Base-by-base conservation (phyloP, 1,140 invertebrate genomes). In the Teleogryllus occipitalis region DNA sequence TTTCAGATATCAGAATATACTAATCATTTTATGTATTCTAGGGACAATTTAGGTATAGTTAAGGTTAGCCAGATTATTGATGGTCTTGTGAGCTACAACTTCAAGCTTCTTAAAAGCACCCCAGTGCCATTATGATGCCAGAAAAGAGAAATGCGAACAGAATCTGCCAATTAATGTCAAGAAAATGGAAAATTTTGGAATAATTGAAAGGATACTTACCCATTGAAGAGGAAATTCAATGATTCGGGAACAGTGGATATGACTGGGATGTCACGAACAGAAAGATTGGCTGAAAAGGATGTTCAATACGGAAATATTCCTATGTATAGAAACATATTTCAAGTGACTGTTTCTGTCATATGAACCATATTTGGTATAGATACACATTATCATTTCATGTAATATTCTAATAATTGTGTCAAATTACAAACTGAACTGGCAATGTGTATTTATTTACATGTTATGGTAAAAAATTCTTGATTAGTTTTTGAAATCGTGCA, bases 101-200 rank as follows among this genome's bases (percentile, higher is more conserved):
- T 76, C 7, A 7, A 7, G 21, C 3, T 76, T 46, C 75, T 76
- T 76, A 14, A 76, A 39, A 39, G 21, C 12, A 2, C 15, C 22
- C 39, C 75, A 21, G 22, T 46, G 21, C 21, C 15, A 46, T 76
- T 46, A 7, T 76, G 39, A 27, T 21, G 75, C 75, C 21, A 4
- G 75, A 22, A 46, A 27, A 76, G 22, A 27, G n/a, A n/a, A 3
- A 1, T 72, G 6, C 6, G 14, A 15, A 3, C 65, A 72, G 65
- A 72, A 72, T 72, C 21, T 76, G 12, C 75, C 75, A 76, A 76
- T 76, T 27, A 21, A 21, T 27, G 39, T 2, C 12, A 18, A 76
- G 39, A 76, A 76, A 76, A 76, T 76, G 75, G 22, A 76, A 15
- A 22, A 39, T 18, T n/a, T 46, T 76, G 12, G 75, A 76, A 76